phyloP scores from a whole-genome alignment of 2,113 vertebrate genomes.

The Eclectus roratus region DNA sequence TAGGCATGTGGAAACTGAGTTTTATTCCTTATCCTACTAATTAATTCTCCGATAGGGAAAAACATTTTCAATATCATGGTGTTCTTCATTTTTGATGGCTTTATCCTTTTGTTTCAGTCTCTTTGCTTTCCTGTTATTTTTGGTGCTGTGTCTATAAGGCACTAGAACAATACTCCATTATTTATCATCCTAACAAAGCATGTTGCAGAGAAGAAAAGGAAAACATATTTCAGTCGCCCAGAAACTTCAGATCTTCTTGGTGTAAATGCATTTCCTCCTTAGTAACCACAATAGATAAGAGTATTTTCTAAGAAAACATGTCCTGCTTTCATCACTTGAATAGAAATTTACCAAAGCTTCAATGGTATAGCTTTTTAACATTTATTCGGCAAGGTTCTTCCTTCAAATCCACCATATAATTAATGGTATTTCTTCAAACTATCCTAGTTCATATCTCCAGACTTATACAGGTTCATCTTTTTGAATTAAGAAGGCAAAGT shows the following conservation, averaged over 20 bases:
- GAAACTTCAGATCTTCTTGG: not conserved
- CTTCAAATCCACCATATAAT: not conserved
- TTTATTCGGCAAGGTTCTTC: not conserved
- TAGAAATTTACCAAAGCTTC: not conserved
- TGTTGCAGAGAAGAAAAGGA: not conserved
- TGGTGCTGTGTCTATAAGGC: not conserved
- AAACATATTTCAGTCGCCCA: not conserved
- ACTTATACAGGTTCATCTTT: not conserved
- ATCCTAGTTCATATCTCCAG: not conserved
- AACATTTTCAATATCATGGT: not conserved
- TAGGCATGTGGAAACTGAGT: not conserved
- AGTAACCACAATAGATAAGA: not conserved
- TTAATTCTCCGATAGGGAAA: not conserved
- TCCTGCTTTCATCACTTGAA: not conserved
- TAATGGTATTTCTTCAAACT: not conserved
- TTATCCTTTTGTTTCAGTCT: not conserved
- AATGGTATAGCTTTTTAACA: not conserved
- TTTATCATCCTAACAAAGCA: not conserved
- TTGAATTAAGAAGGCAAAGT: not conserved
- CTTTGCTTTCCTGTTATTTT: not conserved
- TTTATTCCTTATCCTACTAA: not conserved
- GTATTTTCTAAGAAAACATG: not conserved
- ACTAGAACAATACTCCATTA: not conserved
- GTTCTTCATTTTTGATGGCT: not conserved
- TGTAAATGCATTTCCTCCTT: not conserved